Conservation (phyloP, 2,113 vertebrate genomes). For the Apistogramma diplotaenia region DNA sequence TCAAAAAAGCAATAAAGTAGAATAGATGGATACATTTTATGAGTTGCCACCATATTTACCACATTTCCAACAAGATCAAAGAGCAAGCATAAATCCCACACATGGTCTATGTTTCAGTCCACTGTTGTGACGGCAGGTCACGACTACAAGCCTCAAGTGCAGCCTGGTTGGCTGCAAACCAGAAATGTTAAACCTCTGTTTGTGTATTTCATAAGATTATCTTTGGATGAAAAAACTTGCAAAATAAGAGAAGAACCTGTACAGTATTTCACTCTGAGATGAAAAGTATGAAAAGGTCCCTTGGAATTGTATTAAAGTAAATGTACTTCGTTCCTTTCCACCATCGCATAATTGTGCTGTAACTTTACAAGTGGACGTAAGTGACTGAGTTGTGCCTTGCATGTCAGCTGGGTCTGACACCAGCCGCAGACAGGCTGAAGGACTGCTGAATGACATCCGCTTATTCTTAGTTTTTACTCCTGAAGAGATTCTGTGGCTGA, state of each 20-base stretch:
- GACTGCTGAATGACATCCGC: not conserved
- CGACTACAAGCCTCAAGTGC: no score
- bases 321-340: not conserved
- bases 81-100: no score
- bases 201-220: no score
- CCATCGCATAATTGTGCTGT: not conserved
- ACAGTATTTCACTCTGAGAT: not conserved
- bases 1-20: not conserved
- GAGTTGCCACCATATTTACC: not conserved
- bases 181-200: no score
- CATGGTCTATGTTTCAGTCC: no score
- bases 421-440: not conserved
- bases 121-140: no score
- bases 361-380: not conserved
- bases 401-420: conserved; percentile 21
- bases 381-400: not conserved
- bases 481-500: conserved; percentile 9
- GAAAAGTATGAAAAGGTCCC: not conserved
- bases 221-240: not conserved
- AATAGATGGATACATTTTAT: not conserved
- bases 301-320: not conserved
- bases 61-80: no score
- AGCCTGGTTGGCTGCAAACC: no score
- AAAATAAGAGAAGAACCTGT: not conserved
- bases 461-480: not conserved